Evolutionary conservation across 2,888 invertebrate genomes (phyloP), one percentile per base, ranked within the genome.

Genomic region (Mylabris sibirica): DNA sequence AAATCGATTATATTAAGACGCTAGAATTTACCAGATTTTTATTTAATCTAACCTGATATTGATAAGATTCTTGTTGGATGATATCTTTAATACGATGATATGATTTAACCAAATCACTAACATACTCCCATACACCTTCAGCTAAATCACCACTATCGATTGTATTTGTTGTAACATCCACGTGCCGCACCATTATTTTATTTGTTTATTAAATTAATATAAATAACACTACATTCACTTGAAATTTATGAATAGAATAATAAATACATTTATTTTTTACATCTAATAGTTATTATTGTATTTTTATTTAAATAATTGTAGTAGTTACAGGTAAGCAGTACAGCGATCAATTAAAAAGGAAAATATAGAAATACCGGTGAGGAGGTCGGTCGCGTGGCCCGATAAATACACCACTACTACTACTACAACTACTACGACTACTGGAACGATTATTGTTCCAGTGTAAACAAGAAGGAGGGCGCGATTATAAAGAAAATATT

Each of bases 61-160:
- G 72, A 57, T 72, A 76, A 63, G 70, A 71, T 60, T 79, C 76
- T 67, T 74, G 68, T 35, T 30, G 30, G 30, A 34, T 67, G 30
- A 34, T 67, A 65, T 78, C 75, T 71, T 77, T 73, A 61, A 74
- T 75, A 65, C 78, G 76, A 74, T 30, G 30, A 30, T 89, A 90
- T 60, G 88, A 88, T 84, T 88, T 89, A 82, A 90, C 88, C 74
- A 90, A 86, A 79, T 89, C 89, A 82, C 87, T 89, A 83, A 90
- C 90, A 81, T 89, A 90, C 85, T 90, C 90, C 90, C 90, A 90
- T 76, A 90, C 88, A 78, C 89, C 89, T 76, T 89, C 89, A 76
- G 89, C 81, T 83, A 88, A 76, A 84, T 86, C 88, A 84, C 88
- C 77, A 86, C 84, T 76, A 86, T 87, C 84, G 68, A 73, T 63